Evolutionary conservation across 1,140 invertebrate species (phyloP).

Genomic region (Pemphigus obesinymphae): DNA sequence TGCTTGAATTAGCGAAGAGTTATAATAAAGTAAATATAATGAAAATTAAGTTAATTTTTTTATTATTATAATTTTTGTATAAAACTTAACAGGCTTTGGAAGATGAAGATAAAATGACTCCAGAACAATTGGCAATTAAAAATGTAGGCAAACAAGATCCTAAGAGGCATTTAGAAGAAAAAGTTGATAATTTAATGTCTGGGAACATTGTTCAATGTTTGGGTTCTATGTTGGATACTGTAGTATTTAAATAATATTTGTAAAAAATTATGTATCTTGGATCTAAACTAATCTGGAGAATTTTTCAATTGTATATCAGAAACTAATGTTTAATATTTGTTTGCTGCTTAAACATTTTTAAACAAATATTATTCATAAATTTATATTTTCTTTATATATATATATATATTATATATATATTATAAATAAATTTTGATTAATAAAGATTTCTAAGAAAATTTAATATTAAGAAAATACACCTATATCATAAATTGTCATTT

Average conservation of each 20-base stretch:
- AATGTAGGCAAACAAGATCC: slow-evolving; percentile 99
- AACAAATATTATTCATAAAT: not conserved
- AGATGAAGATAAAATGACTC: slow-evolving; percentile 99
- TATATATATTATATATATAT: not conserved
- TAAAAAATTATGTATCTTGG: not conserved
- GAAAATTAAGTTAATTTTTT: not conserved
- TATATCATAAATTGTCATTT: too few relatives aligned
- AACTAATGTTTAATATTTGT: not conserved
- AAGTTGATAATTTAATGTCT: slow-evolving; percentile 95
- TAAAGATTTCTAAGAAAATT: not conserved
- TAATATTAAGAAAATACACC: too few relatives aligned
- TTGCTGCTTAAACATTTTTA: not conserved
- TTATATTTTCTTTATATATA: not conserved
- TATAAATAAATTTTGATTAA: not conserved
- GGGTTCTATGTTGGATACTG: slow-evolving; percentile 96
- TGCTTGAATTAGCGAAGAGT: slow-evolving; percentile 95
- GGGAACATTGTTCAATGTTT: slow-evolving; percentile 98
- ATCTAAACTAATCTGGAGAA: not conserved
- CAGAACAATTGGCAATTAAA: slow-evolving; percentile 97
- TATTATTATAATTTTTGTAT: slow-evolving; percentile 13
- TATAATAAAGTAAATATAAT: slow-evolving; percentile 83
- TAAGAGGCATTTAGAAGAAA: slow-evolving; percentile 98
- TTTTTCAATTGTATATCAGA: not conserved
- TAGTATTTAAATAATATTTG: slow-evolving; percentile 79
- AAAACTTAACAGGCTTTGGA: slow-evolving; percentile 70